Evolutionary conservation across 2,888 invertebrate genomes (phyloP), one percentile per base, ranked within the genome.

Genomic region (Euplexia lucipara): DNA sequence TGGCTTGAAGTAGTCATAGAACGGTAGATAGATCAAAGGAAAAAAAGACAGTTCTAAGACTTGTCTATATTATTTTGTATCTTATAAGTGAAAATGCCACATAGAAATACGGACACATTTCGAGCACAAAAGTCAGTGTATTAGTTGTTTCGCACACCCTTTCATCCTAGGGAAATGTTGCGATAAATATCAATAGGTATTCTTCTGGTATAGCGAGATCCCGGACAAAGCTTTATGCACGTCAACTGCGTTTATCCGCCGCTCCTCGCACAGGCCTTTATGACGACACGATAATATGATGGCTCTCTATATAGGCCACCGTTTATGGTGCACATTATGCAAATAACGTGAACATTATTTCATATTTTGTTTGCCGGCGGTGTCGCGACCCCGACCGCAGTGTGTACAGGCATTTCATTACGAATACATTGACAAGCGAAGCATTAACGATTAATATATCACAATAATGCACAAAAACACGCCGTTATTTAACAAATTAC

Each of bases 361-460:
- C 84, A 88, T 86, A 87, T 88, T 87, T 88, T 87, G 88, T 86
- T 88, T 87, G 86, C 77, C 82, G 81, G 75, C 83, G 79, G 83
- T 81, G 83, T 78, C 82, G 82, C 82, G 78, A 68, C 78, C 82
- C 82, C 83, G 72, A 83, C 86, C 83, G 79, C 84, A 84, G 59
- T 59, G 63, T 75, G 65, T 71, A 75, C 77, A 62, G 75, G 85
- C 84, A 83, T 89, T 89, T 88, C 86, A 90, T 90, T 90, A 89
- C 85, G 78, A 85, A 86, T 83, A 88, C 86, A 91, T 91, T 90
- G 91, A 90, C 90, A 89, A 83, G 82, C 87, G 85, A 84, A 86
- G 86, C 87, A 86, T 87, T 88, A 84, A 83, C 83, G 86, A 88
- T 91, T 88, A 89, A 90, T 88, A 84, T 83, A 86, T 86, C 83